Evolutionary conservation across 2,797 vertebrate genomes (phyloP).

Genomic region (Emys orbicularis): DNA sequence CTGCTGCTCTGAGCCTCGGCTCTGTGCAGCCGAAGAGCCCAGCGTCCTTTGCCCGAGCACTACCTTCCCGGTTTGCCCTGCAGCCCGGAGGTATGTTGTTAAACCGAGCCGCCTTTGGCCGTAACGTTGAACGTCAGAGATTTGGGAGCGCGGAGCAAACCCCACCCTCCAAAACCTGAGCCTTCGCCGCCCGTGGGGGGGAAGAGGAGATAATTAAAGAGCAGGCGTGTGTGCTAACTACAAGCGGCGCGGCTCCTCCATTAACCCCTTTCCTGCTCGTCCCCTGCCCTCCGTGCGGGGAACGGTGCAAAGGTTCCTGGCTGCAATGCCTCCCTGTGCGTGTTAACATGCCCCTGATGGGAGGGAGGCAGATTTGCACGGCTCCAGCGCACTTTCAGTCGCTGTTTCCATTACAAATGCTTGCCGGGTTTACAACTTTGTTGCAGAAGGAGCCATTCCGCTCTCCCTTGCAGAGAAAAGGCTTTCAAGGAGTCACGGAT

Average conservation of each 20-base stretch:
- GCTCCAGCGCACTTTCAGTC: not conserved
- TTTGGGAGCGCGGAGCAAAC: conserved; percentile 35
- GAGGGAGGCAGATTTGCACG: no score
- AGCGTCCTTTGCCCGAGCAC: conserved; percentile 26
- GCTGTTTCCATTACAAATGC: not conserved
- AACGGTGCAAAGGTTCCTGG: no score
- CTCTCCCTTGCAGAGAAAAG: not conserved
- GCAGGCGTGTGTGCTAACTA: not conserved
- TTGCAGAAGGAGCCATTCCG: not conserved
- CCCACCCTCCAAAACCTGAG: conserved; percentile 50
- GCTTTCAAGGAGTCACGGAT: not conserved
- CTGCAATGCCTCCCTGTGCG: no score
- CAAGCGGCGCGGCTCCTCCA: not conserved
- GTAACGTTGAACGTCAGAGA: conserved; percentile 39
- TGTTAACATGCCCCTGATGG: no score
- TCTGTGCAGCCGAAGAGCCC: not conserved
- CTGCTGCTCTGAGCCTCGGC: not conserved
- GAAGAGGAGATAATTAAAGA: conserved; percentile 3
- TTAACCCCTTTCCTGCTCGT: conserved; percentile 1
- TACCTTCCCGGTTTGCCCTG: not conserved
- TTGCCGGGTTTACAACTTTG: not conserved
- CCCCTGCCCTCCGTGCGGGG: no score
- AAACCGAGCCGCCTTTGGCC: not conserved
- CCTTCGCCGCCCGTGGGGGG: conserved; percentile 50
- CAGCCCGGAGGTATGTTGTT: not conserved